Evolutionary conservation across 2,113 vertebrate genomes (phyloP), one percentile per base, ranked within the genome.

Genomic region (Sardina pilchardus): DNA sequence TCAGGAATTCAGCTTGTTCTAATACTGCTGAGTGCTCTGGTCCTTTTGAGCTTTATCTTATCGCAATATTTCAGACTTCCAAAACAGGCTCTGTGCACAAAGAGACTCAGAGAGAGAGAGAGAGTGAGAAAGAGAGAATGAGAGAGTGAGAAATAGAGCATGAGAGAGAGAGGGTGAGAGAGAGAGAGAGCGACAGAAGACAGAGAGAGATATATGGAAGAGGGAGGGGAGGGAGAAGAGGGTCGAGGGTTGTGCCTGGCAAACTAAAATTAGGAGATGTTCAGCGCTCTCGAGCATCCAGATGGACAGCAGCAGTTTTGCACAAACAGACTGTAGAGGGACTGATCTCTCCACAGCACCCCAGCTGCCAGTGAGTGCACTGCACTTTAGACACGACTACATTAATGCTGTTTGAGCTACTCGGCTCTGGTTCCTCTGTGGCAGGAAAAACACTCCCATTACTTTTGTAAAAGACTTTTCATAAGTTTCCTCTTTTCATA

Each of bases 221-320:
- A n/a, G 26, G n/a, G 24, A 9, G 2, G 59, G 24, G 21, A 63
- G 59, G 24, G 19, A 34, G 9, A 3, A 78, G 14, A 39, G 71
- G 30, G 14, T 78, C 0, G 12, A 34, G 71, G 34, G 30, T 78
- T 78, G 30, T 78, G 71, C 34, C 71, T 34, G 12, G 71, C 71
- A 78, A 78, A 78, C 71, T 78, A 78, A 78, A 78, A 78, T 78
- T 78, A 78, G 71, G 71, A 78, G 71, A 12, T 78, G 30, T 30
- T 12, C 63, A 12, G 26, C 34, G 63, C 63, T 71, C 8, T 14
- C 0, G 45, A 47, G 26, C 16, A 3, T 9, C n/a, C 9, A 34
- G 63, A 71, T 12, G 26, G n/a, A 67, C 24, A 67, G 63, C n/a
- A 14, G 63, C 63, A 71, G 26, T 71, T 3, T 30, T 34, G 30